Conservation (phyloP, 2,113 vertebrate species). For the Charina bottae region DNA sequence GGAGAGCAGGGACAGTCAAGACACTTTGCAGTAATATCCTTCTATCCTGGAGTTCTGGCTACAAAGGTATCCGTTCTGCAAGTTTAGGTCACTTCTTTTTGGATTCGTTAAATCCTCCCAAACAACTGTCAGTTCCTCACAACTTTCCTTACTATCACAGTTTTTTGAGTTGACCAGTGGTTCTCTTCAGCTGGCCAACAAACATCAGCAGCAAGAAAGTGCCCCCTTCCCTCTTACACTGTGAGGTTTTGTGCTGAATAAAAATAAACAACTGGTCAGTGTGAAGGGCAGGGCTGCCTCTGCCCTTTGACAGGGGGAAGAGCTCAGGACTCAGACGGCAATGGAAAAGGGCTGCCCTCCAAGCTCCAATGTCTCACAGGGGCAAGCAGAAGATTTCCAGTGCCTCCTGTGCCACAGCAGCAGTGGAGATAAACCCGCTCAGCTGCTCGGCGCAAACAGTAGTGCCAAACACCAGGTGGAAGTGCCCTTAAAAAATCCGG, state of each 20-base stretch:
- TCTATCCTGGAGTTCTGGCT: not conserved
- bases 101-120: not conserved
- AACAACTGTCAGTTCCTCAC: not conserved
- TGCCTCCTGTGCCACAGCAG: not conserved
- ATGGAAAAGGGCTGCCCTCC: not conserved
- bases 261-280: not conserved
- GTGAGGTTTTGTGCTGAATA: not conserved
- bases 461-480: not conserved
- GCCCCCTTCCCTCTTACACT: not conserved
- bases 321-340: not conserved
- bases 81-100: not conserved
- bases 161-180: not conserved
- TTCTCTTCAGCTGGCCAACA: not conserved
- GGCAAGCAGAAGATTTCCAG: not conserved
- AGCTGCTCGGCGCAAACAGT: not conserved
- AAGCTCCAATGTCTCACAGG: not conserved
- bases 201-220: not conserved
- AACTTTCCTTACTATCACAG: not conserved
- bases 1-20: no score
- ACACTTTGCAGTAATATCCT: not conserved
- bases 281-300: not conserved
- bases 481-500: not conserved
- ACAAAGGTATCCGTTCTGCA: not conserved
- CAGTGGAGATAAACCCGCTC: not conserved
- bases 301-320: not conserved